A percentile compares a stretch with the other conserved stretches of the same genome.
Evolutionary conservation across 2,888 invertebrate species (phyloP).

Genomic region (Temnothorax rugatulus): DNA sequence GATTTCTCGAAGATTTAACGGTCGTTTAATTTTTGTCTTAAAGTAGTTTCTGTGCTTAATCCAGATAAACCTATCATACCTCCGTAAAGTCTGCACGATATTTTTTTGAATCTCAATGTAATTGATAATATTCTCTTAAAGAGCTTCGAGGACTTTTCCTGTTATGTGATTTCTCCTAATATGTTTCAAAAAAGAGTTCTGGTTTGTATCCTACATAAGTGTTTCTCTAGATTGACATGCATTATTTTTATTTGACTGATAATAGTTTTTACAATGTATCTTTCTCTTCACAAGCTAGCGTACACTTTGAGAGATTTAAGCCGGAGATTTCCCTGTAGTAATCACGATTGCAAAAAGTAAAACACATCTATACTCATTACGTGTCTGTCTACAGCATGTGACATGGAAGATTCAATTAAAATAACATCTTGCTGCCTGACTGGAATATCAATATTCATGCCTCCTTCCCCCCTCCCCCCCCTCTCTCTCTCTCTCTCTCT

Average conservation of each 20-base stretch:
- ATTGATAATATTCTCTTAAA: background rate
- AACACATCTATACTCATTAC: conserved; percentile 7
- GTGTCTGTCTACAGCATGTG: conserved; percentile 10
- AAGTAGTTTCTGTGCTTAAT: background rate
- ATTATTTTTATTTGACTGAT: background rate
- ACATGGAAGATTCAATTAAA: conserved; percentile 38
- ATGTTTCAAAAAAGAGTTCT: background rate
- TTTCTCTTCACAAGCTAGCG: background rate
- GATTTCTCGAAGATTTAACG: background rate
- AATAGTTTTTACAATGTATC: background rate
- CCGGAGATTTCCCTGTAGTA: background rate
- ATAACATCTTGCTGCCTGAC: conserved; percentile 15
- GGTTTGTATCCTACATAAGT: background rate
- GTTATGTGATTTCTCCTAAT: background rate
- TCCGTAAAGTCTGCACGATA: background rate
- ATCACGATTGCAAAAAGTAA: conserved; percentile 1
- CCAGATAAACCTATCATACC: background rate
- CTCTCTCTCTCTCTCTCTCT: background rate
- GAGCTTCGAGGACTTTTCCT: background rate
- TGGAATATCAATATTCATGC: conserved; percentile 34
- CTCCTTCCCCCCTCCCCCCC: background rate
- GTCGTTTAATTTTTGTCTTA: background rate
- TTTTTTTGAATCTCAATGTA: background rate
- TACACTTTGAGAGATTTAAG: background rate
- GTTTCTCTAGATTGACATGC: background rate